Evolutionary conservation across 1,140 invertebrate genomes (phyloP).

Genomic region (Nebria ingens): DNA sequence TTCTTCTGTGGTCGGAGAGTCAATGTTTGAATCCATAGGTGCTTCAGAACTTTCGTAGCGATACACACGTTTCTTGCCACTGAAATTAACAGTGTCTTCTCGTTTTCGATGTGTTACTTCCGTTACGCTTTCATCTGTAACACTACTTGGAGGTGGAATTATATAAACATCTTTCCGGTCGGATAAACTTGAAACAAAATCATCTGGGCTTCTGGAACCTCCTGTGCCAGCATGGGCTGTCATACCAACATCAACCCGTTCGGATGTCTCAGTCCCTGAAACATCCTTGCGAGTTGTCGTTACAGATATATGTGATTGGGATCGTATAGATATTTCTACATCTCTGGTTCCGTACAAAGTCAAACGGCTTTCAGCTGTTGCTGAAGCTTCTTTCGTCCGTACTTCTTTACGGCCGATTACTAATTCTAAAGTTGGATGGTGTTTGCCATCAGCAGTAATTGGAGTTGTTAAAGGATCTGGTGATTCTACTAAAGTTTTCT

Average conservation of each 20-base stretch:
- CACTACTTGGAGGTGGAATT: slow-evolving; percentile 26
- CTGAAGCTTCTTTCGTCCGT: slow-evolving; percentile 37
- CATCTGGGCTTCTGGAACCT: slow-evolving; percentile 16
- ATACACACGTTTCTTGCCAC: slow-evolving; percentile 38
- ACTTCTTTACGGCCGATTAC: slow-evolving; percentile 42
- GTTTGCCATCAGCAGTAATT: slow-evolving; percentile 16
- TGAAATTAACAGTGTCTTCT: slow-evolving; percentile 41
- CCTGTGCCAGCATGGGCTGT: slow-evolving; percentile 27
- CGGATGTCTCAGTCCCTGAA: slow-evolving; percentile 34
- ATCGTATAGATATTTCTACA: slow-evolving; percentile 41
- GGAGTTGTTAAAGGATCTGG: slow-evolving; percentile 16
- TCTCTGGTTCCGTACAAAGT: slow-evolving; percentile 38
- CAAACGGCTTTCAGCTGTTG: slow-evolving; percentile 38
- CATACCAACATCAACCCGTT: slow-evolving; percentile 36
- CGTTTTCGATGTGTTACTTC: slow-evolving; percentile 30
- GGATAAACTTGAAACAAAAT: slow-evolving; percentile 1
- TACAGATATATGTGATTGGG: slow-evolving; percentile 41
- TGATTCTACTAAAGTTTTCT: slow-evolving; percentile 23
- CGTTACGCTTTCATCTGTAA: slow-evolving; percentile 19
- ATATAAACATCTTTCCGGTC: slow-evolving; percentile 27
- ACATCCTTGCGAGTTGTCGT: slow-evolving; percentile 33
- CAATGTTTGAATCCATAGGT: slow-evolving; percentile 26
- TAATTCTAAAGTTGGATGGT: slow-evolving; percentile 35
- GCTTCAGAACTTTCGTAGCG: slow-evolving; percentile 33
- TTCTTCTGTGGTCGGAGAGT: slow-evolving; percentile 37